Conservation (phyloP, 2,797 vertebrate species). For the Muscicapa striata region DNA sequence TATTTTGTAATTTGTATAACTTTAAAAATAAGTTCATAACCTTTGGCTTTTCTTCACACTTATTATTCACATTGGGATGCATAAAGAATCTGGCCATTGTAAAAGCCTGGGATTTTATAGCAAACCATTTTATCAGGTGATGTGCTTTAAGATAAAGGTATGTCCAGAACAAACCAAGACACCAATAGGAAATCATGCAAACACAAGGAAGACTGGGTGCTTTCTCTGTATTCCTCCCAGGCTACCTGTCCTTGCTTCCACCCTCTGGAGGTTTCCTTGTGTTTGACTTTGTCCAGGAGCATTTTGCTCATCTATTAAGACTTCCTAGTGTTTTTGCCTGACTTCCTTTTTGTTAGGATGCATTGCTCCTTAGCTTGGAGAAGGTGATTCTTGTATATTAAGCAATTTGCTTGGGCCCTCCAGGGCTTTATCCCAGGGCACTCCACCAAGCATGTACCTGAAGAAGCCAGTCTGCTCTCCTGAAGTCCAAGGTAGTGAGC, state of each 20-base stretch:
- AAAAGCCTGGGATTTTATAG: background rate
- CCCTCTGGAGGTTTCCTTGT: background rate
- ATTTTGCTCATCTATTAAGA: background rate
- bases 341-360: background rate
- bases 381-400: background rate
- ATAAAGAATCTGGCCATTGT: background rate
- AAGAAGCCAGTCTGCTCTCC: background rate
- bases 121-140: background rate
- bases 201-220: accelerated
- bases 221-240: background rate
- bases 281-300: background rate
- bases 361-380: background rate
- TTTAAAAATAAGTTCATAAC: background rate
- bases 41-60: background rate
- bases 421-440: background rate
- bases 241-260: background rate
- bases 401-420: background rate
- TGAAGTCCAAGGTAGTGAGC: background rate
- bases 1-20: background rate
- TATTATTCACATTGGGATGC: background rate
- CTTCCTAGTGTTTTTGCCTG: background rate
- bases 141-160: background rate
- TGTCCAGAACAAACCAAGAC: background rate
- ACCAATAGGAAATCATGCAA: background rate
- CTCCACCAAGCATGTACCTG: background rate